Base-by-base conservation (phyloP, 2,888 invertebrate species). In the Hyppa rectilinea region DNA sequence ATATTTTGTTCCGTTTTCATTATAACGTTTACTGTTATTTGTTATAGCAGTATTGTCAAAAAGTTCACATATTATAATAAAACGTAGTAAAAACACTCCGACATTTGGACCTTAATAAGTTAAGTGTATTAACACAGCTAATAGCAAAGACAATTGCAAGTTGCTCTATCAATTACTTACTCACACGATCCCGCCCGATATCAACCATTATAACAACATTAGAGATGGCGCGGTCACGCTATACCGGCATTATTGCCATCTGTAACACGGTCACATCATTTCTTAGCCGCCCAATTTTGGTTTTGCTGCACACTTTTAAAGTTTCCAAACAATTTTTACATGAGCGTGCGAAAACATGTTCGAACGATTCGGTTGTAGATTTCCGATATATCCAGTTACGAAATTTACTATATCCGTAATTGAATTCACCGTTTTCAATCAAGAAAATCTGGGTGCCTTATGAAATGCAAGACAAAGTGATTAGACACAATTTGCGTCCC, bases 261-360 rank as follows among this genome's bases (percentile, higher is more conserved):
- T 88, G 90, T 95, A 95, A 95, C 95, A 94, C 95, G 95, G 95
- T 95, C 94, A 95, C 94, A 91, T 91, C 89, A 87, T 92, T 94
- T 93, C 90, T 92, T 87, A 87, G 87, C 90, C 91, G 91, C 92
- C 94, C 92, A 94, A 95, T 94, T 94, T 93, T 84, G 83, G 86
- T 91, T 92, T 92, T 91, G 92, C 92, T 89, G 88, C 89, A 90
- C 87, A 90, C 87, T 90, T 88, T 87, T 86, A 86, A 87, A 90
- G 87, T 87, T 86, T 89, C 85, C 86, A 88, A 89, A 67, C 75
- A 78, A 74, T 75, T 90, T 92, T 92, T 88, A 91, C 88, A 89
- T 88, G 90, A 90, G 89, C 92, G 91, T 92, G 93, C 92, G 92
- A 93, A 93, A 90, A 88, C 86, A 85, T 87, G 86, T 88, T 85